Conservation (phyloP, 2,113 vertebrate genomes). For the Apteryx owenii region DNA sequence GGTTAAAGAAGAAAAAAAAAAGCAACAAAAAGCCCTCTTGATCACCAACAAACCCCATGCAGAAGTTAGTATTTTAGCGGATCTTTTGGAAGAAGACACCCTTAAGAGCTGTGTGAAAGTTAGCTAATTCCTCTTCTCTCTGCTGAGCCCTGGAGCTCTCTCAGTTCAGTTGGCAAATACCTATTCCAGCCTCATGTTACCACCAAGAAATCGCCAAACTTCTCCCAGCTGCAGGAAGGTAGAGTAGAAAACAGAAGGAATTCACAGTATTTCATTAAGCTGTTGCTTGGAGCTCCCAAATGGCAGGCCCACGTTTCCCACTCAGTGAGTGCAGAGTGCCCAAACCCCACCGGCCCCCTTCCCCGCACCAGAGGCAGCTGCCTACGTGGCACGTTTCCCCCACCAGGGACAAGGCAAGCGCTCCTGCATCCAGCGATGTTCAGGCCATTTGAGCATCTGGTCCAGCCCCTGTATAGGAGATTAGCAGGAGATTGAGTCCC, state of each 20-base stretch:
- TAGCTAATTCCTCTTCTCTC: neutral
- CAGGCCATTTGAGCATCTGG: neutral
- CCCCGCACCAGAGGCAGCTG: neutral
- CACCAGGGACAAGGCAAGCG: neutral
- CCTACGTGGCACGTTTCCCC: neutral
- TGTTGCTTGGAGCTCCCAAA: neutral
- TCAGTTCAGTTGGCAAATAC: neutral
- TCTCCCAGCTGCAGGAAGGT: neutral
- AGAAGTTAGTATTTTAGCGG: neutral
- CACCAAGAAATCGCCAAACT: neutral
- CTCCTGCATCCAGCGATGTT: neutral
- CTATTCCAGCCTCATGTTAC: neutral
- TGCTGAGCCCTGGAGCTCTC: neutral
- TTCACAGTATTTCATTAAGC: neutral
- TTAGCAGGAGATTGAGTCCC: neutral
- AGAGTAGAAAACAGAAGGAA: neutral
- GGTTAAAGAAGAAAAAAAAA: neutral
- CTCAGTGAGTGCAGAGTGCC: neutral
- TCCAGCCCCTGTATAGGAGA: neutral
- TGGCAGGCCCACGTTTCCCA: neutral
- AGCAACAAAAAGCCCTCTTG: neutral
- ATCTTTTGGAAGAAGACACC: neutral
- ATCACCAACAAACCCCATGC: neutral
- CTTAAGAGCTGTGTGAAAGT: rapidly evolving
- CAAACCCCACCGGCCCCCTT: too few relatives aligned